These are phyloP conservation scores for Nilaparvata lugens DNA, from an alignment of 1,140 invertebrate genomes.

Conservation along the genomic window DNA sequence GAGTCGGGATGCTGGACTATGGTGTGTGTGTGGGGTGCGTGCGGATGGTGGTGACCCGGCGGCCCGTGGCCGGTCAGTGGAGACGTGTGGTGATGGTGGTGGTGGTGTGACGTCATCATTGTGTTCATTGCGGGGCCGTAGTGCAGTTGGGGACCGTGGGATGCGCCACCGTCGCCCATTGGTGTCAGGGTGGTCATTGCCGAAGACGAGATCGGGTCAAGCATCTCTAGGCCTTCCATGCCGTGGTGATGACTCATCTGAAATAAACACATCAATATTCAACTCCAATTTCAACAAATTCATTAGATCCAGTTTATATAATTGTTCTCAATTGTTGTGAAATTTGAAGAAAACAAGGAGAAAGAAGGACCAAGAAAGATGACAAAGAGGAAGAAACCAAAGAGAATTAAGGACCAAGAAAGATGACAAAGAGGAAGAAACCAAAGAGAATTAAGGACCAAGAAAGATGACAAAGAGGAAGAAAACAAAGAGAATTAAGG, in stretches of 20 bases:
- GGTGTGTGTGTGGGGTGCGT: conserved; percentile 58
- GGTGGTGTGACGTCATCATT: conserved; percentile 74
- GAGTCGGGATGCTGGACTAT: conserved; percentile 77
- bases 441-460: too few species aligned
- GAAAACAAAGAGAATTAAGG: too few species aligned
- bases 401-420: too few species aligned
- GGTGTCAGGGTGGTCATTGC: conserved; percentile 81
- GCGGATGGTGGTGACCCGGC: conserved; percentile 44
- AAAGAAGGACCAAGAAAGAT: too few species aligned
- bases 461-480: too few species aligned
- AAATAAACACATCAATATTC: conserved; percentile 37
- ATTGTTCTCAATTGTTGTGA: too few species aligned
- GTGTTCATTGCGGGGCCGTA: conserved; percentile 74
- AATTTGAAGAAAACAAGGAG: too few species aligned
- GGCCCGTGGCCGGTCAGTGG: conserved; percentile 39
- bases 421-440: too few species aligned
- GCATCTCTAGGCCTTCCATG: conserved; percentile 90
- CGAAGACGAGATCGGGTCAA: conserved; percentile 74
- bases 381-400: too few species aligned
- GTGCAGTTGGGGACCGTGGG: conserved; percentile 58
- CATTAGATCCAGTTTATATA: too few species aligned
- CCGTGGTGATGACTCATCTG: conserved; percentile 83
- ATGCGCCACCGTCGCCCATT: conserved; percentile 58
- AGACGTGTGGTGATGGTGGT: conserved; percentile 58
- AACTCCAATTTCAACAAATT: too few species aligned